Base-by-base conservation (phyloP, 2,888 invertebrate species). In the Xanthia togata region DNA sequence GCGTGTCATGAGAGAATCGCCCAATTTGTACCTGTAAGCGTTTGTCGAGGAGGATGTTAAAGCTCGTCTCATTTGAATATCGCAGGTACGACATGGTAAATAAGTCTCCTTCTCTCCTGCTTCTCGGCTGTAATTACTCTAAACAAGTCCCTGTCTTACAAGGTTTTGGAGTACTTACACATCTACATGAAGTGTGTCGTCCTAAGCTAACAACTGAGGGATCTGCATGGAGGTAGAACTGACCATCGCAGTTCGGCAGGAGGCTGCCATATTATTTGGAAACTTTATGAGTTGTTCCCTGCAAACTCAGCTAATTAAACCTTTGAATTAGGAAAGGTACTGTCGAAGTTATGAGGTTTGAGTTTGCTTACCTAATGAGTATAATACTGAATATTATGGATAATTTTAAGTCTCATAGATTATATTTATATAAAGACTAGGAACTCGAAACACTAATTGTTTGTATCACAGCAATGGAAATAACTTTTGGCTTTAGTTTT, bases 131-230 rank as follows among this genome's bases (percentile, higher is more conserved):
- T 88, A 90, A 89, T 89, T 89, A 88, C 84, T 84, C 78, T 76
- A 83, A 87, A 87, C 87, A 87, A 86, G 81, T 83, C 73, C 76
- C 73, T 79, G 76, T 89, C 84, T 88, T 87, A 80, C 84, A 81
- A 67, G 78, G 85, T 84, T 86, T 85, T 83, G 82, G 77, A 84
- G 79, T 76, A 83, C 81, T 81, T 78, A 73, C 70, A 75, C 77
- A 82, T 81, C 70, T 82, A 83, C 81, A 79, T 86, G 82, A 73
- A 87, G 82, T 82, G 65, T 82, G 79, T 86, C 81, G 88, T 89
- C 91, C 91, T 91, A 91, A 90, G 83, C 89, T 88, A 91, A 91
- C 88, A 91, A 70, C 65, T 31, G 65, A 76, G 76, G 81, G 81
- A 74, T 67, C 68, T 76, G 76, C 79, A 73, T 74, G 26, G 60